phyloP scores from a whole-genome alignment of 2,888 invertebrate species.

The Allolobophora icterica region DNA sequence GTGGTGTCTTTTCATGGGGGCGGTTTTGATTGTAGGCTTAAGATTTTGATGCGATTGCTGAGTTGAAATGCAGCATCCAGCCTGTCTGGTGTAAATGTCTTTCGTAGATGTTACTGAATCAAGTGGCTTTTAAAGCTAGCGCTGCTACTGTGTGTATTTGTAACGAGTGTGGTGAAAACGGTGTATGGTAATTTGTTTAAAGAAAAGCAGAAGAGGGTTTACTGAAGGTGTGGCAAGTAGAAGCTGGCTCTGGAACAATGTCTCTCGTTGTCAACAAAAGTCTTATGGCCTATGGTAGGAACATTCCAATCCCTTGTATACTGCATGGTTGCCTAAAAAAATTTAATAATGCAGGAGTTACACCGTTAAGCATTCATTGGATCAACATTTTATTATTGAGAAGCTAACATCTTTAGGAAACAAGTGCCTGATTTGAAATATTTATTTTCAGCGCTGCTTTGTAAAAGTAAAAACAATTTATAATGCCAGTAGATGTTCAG shows the following conservation, averaged over 20 bases:
- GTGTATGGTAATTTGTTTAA: not conserved
- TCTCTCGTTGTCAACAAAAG: conserved; percentile 80
- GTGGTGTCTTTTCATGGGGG: no score
- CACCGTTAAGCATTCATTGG: not conserved
- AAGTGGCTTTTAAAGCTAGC: no score
- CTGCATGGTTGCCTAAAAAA: not conserved
- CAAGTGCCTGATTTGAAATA: not conserved
- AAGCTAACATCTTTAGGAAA: not conserved
- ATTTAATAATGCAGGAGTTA: not conserved
- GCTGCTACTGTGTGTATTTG: not conserved
- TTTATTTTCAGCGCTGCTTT: no score
- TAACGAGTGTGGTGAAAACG: not conserved
- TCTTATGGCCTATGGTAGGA: conserved; percentile 81
- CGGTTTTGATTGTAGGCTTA: no score
- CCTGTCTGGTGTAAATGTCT: no score
- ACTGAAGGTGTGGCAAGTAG: conserved; percentile 77
- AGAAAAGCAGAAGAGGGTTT: conserved; percentile 87
- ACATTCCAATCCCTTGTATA: not conserved
- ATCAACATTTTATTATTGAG: not conserved
- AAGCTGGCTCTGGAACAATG: conserved; percentile 70
- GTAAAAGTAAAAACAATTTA: no score
- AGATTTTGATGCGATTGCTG: no score
- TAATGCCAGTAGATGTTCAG: no score
- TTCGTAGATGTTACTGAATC: no score
- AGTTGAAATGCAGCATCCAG: no score